A percentile compares a stretch with the other conserved stretches of the same genome.
Evolutionary conservation across 2,888 invertebrate species (phyloP).

Genomic region (Tanaodytes sp.): DNA sequence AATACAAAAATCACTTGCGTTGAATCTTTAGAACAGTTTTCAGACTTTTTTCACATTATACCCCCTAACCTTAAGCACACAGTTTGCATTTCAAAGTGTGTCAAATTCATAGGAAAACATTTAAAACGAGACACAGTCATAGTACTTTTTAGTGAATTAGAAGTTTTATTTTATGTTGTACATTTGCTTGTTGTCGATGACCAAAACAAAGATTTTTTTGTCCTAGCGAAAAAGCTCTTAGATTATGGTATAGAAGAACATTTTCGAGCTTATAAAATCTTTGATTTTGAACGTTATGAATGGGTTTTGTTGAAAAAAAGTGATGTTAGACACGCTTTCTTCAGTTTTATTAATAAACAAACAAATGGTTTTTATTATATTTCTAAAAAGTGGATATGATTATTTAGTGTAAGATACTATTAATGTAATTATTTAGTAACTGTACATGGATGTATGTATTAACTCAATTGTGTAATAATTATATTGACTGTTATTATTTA

Average conservation of each 20-base stretch:
- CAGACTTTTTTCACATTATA: neutral
- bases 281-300: neutral
- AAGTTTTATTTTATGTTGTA: slow-evolving; percentile 1
- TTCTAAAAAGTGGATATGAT: neutral
- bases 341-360: neutral
- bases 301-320: neutral
- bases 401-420: too few relatives aligned
- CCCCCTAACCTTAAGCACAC: too few relatives aligned
- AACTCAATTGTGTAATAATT: too few relatives aligned
- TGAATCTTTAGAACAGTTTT: neutral
- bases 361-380: neutral
- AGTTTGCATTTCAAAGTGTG: neutral
- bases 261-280: neutral
- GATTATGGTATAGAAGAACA: neutral
- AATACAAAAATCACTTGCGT: neutral
- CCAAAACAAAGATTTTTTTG: neutral
- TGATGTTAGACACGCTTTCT: neutral
- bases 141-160: neutral
- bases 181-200: neutral
- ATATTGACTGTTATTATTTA: too few relatives aligned
- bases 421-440: too few relatives aligned
- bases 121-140: neutral
- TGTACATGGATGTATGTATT: too few relatives aligned
- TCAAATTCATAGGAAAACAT: neutral
- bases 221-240: neutral